phyloP scores from a whole-genome alignment of 2,888 invertebrate species.

The Formica aserva region DNA sequence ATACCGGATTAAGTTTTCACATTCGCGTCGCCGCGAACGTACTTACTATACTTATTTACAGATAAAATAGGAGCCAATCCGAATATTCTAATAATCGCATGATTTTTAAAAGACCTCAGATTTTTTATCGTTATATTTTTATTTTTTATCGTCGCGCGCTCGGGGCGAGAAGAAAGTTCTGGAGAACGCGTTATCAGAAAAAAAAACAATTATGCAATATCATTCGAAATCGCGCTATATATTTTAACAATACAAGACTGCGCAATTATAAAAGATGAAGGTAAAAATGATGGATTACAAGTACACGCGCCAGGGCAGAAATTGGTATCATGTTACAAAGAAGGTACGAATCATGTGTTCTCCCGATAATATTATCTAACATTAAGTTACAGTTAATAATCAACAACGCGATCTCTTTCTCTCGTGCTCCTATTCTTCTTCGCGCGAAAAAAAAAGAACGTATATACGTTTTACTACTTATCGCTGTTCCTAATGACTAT shows the following conservation, averaged over 20 bases:
- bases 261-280: neutral
- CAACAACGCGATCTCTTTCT: constrained; percentile 15
- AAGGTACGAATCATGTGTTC: constrained; percentile 44
- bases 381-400: constrained; percentile 34
- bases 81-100: constrained; percentile 11
- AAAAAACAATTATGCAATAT: constrained; percentile 5
- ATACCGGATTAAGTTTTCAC: constrained; percentile 22
- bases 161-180: neutral
- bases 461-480: constrained; percentile 12
- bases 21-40: neutral
- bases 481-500: constrained; percentile 40
- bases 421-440: neutral
- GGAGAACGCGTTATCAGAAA: neutral
- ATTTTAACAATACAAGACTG: constrained; percentile 14
- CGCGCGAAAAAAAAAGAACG: neutral
- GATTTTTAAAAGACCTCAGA: constrained; percentile 9
- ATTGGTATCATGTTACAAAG: constrained; percentile 26
- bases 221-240: constrained; percentile 25
- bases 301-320: neutral
- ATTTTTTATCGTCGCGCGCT: constrained; percentile 12
- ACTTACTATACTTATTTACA: constrained; percentile 18
- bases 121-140: constrained; percentile 44
- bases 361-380: constrained; percentile 29
- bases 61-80: neutral
- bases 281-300: constrained; percentile 18